Percentiles rank a stretch among this genome's conserved stretches.
Conservation (phyloP, 2,113 vertebrate genomes). For the Tyrannus savana region DNA sequence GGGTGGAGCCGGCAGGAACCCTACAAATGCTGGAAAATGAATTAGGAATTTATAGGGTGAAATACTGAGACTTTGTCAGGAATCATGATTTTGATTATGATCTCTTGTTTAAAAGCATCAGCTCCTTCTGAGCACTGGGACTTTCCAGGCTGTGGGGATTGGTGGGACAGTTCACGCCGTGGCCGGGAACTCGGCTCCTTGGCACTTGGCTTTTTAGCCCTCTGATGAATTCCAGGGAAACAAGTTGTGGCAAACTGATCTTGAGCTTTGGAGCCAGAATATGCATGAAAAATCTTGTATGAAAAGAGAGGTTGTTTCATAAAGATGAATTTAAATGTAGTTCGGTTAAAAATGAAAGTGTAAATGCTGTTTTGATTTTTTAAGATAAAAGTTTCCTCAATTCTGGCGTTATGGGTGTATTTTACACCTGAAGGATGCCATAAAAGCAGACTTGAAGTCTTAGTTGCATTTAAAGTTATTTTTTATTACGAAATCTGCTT, state of each 20-base stretch:
- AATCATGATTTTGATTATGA: background rate
- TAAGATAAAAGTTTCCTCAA: conserved; percentile 58
- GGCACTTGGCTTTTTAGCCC: conserved; percentile 35
- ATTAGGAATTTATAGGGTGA: conserved; percentile 18
- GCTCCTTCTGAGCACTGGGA: background rate
- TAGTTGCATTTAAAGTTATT: background rate
- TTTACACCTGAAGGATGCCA: conserved; percentile 50
- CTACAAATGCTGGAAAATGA: conserved; percentile 33
- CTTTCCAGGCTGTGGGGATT: background rate
- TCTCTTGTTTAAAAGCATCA: background rate
- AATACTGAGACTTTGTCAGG: conserved; percentile 2
- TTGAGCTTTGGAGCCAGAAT: conserved; percentile 41
- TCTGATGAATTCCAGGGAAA: conserved; percentile 60
- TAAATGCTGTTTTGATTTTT: conserved; percentile 52
- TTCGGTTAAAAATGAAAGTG: conserved; percentile 60
- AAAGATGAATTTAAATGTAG: conserved; percentile 59
- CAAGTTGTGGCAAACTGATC: conserved; percentile 69
- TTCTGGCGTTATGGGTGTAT: background rate
- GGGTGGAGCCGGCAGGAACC: background rate
- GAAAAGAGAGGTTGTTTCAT: conserved; percentile 31
- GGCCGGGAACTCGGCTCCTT: background rate
- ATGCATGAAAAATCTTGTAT: conserved; percentile 61
- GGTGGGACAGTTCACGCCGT: background rate
- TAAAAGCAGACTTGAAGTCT: background rate
- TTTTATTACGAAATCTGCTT: conserved; percentile 3